Base-by-base conservation (phyloP, 2,888 invertebrate species). In the Arrhopalites spinosus region DNA sequence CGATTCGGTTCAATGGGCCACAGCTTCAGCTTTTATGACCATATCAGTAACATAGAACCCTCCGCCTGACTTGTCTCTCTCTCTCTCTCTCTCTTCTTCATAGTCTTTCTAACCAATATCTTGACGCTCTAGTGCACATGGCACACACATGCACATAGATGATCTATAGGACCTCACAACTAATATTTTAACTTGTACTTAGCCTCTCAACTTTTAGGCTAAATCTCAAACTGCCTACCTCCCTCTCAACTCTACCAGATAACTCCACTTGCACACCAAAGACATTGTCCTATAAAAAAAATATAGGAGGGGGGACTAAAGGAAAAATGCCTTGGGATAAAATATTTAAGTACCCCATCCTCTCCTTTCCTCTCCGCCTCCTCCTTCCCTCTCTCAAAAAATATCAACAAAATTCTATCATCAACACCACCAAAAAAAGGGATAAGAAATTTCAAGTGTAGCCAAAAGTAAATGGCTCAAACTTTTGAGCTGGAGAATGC, bases 1-100 rank as follows among this genome's bases (percentile, higher is more conserved):
- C 73, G 77, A 73, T 77, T 73, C 78, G 78, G 78, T 78, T 78
- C 78, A 78, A 77, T 78, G 77, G 75, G 74, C 77, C 77, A 77
- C 64, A 70, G 69, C 61, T 69, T 66, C 70, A 64, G 67, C 73
- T 77, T 77, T 71, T 70, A 73, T 74, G 74, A 69, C 70, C 73
- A 77, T 73, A 69, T 77, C 64, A 68, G 68, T 70, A 61, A 61
- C 68, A 27, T 68, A 53, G 20, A 53, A 45, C 63, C 59, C 59
- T 59, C 67, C 61, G 29, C n/a, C n/a, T n/a, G n/a, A n/a, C n/a
- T 64, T 56, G 59, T 53, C 70, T 70, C 69, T 50, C 68, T 29
- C 56, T 69, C 69, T 59, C 61, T 56, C 66, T 43, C 43, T 23
- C 30, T 56, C 25, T 56, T 59, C 17, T 15, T 70, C 30, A 29